Conservation (phyloP, 2,888 invertebrate genomes). For the Elegia similella region DNA sequence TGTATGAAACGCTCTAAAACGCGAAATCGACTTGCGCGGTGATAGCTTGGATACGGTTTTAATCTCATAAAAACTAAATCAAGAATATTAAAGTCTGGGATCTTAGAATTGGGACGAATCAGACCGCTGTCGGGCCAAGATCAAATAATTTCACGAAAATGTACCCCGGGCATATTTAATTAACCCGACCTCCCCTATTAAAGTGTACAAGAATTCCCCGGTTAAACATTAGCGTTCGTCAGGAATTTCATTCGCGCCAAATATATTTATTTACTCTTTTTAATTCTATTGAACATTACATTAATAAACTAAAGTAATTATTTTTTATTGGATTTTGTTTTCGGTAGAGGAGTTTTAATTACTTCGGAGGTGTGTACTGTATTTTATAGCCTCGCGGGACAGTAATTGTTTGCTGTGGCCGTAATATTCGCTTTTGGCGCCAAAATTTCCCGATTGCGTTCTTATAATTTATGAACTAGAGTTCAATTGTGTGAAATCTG, state of each 20-base stretch:
- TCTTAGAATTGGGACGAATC: constrained; percentile 61
- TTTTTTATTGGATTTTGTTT: constrained; percentile 69
- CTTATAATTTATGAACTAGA: constrained; percentile 49
- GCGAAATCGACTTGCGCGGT: too few species aligned
- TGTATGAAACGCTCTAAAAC: too few species aligned
- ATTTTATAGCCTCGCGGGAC: constrained; percentile 51
- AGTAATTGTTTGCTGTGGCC: constrained; percentile 64
- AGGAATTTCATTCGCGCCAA: constrained; percentile 71
- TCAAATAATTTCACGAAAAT: constrained; percentile 80
- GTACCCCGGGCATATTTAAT: constrained; percentile 75
- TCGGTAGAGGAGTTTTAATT: constrained; percentile 70
- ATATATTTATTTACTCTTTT: constrained; percentile 69
- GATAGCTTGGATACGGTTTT: constrained; percentile 18
- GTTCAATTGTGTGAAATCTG: constrained; percentile 37
- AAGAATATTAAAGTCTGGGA: constrained; percentile 50
- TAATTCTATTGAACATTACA: constrained; percentile 53
- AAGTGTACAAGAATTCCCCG: constrained; percentile 77
- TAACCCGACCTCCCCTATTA: constrained; percentile 73
- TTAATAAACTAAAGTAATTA: constrained; percentile 59
- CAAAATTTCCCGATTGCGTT: constrained; percentile 50
- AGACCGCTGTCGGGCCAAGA: constrained; percentile 60
- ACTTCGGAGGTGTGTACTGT: constrained; percentile 48
- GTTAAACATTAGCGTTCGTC: constrained; percentile 76
- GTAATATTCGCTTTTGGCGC: constrained; percentile 50
- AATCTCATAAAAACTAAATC: constrained; percentile 59